phyloP scores from a whole-genome alignment of 30 jellyfish, hydroid and myxozoan genomes.

The Haliclystus octoradiatus region DNA sequence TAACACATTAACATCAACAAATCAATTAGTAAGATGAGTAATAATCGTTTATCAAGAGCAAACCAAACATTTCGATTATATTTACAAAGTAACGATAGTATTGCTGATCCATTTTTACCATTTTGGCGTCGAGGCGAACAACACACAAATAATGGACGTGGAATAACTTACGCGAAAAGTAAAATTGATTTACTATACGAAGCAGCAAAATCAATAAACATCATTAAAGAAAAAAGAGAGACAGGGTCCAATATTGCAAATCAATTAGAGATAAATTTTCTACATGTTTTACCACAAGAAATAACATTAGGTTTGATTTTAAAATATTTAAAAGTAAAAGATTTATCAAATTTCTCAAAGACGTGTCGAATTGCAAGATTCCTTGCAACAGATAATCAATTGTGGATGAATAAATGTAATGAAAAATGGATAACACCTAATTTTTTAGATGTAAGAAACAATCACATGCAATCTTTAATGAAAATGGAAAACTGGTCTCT shows the following conservation, averaged over 20 bases:
- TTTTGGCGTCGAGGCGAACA: constrained; percentile 47
- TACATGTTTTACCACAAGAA: constrained; percentile 6
- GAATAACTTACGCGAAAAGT: constrained; percentile 46
- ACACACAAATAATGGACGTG: constrained; percentile 16
- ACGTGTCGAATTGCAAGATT: constrained; percentile 26
- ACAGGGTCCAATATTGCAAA: background rate
- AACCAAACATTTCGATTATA: constrained; percentile 25
- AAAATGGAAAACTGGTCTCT: background rate
- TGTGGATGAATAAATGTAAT: constrained; percentile 31
- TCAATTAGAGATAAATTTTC: background rate
- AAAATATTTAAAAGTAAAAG: constrained; percentile 3
- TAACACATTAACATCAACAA: too few species aligned
- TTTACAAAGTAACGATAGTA: constrained; percentile 16
- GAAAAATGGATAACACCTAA: constrained; percentile 30
- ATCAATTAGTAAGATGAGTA: too few species aligned
- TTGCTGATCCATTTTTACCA: constrained; percentile 18
- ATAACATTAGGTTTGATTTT: constrained; percentile 18
- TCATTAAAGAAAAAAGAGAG: background rate
- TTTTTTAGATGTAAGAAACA: constrained; percentile 10
- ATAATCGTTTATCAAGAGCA: too few species aligned
- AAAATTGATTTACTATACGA: constrained; percentile 23
- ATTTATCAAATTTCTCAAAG: constrained; percentile 14
- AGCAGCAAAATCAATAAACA: background rate
- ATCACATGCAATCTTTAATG: background rate
- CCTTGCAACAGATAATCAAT: constrained; percentile 17